A percentile compares a stretch with the other conserved stretches of the same genome.
phyloP scores from a whole-genome alignment of 2,797 vertebrate genomes.

The Pampus argenteus region DNA sequence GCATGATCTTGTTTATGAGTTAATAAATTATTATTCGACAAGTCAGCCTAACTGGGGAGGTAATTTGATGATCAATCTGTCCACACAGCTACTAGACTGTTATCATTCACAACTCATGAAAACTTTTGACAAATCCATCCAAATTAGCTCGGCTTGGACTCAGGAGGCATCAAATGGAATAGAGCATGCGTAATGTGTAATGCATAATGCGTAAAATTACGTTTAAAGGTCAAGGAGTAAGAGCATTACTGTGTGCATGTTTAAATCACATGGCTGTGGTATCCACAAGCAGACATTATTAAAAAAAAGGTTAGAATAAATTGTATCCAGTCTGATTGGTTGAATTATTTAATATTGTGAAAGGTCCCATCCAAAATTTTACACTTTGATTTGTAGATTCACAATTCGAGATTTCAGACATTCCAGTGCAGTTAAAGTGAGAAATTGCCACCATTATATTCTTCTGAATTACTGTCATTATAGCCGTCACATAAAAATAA shows the following conservation, averaged over 20 bases:
- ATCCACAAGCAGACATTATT: slow-evolving; percentile 16
- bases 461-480: slow-evolving; percentile 18
- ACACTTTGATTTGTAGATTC: background rate
- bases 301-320: slow-evolving; percentile 45
- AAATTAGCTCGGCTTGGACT: slow-evolving; percentile 38
- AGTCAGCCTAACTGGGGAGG: background rate
- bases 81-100: slow-evolving; percentile 3
- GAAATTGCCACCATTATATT: background rate
- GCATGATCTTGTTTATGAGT: slow-evolving; percentile 25
- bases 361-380: slow-evolving; percentile 29
- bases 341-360: slow-evolving; percentile 29
- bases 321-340: slow-evolving; percentile 23
- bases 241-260: slow-evolving; percentile 37
- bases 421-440: background rate
- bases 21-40: slow-evolving; percentile 37
- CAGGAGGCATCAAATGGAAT: slow-evolving; percentile 39
- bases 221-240: slow-evolving; percentile 56
- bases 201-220: slow-evolving; percentile 52
- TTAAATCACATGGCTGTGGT: slow-evolving; percentile 21
- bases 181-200: too few relatives aligned
- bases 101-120: slow-evolving; percentile 34
- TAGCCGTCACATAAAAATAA: slow-evolving; percentile 24
- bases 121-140: slow-evolving; percentile 42
- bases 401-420: background rate
- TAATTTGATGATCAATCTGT: slow-evolving; percentile 43